Percentiles rank a stretch among this genome's conserved stretches.
phyloP scores from a whole-genome alignment of 1,140 invertebrate species.

The Hylaeus anthracinus region DNA sequence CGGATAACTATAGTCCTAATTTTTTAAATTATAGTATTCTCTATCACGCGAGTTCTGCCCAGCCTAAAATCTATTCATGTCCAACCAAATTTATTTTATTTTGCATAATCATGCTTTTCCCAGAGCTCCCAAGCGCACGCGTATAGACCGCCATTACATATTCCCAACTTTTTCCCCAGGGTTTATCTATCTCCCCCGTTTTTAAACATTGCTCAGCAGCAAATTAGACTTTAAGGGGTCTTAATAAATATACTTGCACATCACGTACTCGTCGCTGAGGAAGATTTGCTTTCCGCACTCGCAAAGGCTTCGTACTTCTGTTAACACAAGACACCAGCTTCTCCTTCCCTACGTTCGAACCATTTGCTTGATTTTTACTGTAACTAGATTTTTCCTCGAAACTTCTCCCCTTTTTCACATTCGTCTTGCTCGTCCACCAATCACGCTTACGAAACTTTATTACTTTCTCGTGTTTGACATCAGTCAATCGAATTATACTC shows the following conservation, averaged over 20 bases:
- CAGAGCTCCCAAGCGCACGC: no score
- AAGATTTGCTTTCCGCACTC: slow-evolving; percentile 53
- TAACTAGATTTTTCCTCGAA: slow-evolving; percentile 11
- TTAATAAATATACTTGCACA: slow-evolving; percentile 59
- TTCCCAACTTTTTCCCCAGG: neutral
- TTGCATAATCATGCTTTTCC: no score
- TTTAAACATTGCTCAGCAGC: slow-evolving; percentile 4
- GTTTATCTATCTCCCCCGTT: slow-evolving; percentile 23
- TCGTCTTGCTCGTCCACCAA: neutral
- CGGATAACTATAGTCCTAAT: no score
- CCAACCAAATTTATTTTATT: no score
- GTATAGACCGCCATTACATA: neutral
- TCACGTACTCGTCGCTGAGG: slow-evolving; percentile 42
- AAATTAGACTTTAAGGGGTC: slow-evolving; percentile 56
- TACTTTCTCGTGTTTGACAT: slow-evolving; percentile 6
- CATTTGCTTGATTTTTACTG: slow-evolving; percentile 19
- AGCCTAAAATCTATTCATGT: no score
- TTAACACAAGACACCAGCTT: neutral
- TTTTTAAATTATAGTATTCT: no score
- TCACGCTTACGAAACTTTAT: neutral
- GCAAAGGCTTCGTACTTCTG: slow-evolving; percentile 29
- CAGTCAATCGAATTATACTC: slow-evolving; percentile 17
- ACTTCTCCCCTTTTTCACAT: neutral
- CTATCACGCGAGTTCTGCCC: no score
- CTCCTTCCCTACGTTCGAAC: neutral